Conservation (phyloP, 2,888 invertebrate genomes). For the Plemyria rubiginata region DNA sequence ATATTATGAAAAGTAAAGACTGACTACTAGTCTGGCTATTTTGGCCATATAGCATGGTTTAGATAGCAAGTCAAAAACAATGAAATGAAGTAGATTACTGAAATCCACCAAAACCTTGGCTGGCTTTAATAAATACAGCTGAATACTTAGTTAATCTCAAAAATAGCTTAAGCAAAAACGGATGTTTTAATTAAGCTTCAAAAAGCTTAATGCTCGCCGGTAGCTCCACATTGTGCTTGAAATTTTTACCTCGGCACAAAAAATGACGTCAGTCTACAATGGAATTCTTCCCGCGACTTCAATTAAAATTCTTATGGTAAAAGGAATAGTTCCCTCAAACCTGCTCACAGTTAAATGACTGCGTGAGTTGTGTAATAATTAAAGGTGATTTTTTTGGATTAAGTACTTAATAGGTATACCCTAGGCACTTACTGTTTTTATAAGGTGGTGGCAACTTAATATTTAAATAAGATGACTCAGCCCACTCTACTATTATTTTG, state of each 20-base stretch:
- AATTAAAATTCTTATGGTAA: conserved; percentile 43
- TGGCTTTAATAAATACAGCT: too few relatives aligned
- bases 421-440: conserved; percentile 25
- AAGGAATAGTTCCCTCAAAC: conserved; percentile 42
- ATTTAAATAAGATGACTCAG: conserved; percentile 54
- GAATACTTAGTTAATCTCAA: neutral
- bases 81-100: too few relatives aligned
- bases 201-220: conserved; percentile 26
- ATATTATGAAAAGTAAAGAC: too few relatives aligned
- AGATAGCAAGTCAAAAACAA: too few relatives aligned
- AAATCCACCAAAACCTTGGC: too few relatives aligned
- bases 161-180: conserved; percentile 9
- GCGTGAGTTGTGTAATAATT: conserved; percentile 54
- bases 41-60: too few relatives aligned
- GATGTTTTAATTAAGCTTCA: conserved; percentile 37
- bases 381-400: conserved; percentile 35
- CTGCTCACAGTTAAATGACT: conserved; percentile 44
- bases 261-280: conserved; percentile 39
- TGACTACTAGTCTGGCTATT: too few relatives aligned
- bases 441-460: conserved; percentile 41
- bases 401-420: conserved; percentile 1
- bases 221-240: conserved; percentile 15
- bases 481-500: conserved; percentile 36
- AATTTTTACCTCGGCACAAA: conserved; percentile 38
- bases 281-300: conserved; percentile 38